phyloP scores from a whole-genome alignment of 2,113 vertebrate genomes.

The Trogon melanurus region DNA sequence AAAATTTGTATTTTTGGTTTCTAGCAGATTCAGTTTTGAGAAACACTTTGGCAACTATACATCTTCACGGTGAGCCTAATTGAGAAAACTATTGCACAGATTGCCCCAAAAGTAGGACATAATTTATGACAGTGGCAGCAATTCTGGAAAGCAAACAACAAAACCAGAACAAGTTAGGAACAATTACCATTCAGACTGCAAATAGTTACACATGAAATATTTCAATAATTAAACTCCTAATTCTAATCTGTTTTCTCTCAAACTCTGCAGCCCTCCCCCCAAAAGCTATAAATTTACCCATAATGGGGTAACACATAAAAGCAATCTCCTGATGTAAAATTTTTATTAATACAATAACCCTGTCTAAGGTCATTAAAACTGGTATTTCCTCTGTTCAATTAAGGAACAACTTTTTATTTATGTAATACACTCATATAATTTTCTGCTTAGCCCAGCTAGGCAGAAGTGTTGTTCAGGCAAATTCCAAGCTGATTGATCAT shows the following conservation, averaged over 20 bases:
- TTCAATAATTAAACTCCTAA: slow-evolving; percentile 1
- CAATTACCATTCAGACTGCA: neutral
- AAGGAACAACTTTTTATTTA: slow-evolving; percentile 23
- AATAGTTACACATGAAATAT: slow-evolving; percentile 2
- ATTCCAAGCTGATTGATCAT: neutral
- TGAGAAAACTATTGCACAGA: neutral
- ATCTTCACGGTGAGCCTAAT: neutral
- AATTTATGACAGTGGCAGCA: neutral
- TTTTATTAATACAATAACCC: slow-evolving; percentile 54
- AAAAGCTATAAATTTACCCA: neutral
- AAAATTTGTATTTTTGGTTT: neutral
- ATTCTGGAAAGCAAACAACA: neutral
- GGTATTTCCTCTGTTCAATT: neutral
- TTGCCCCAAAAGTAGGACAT: neutral
- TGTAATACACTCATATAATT: neutral
- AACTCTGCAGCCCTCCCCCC: neutral
- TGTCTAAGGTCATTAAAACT: slow-evolving; percentile 6
- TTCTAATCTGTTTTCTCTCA: neutral
- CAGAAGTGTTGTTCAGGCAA: neutral
- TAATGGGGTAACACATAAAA: slow-evolving; percentile 20
- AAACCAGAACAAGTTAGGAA: neutral
- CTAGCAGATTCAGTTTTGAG: neutral
- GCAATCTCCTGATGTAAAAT: neutral
- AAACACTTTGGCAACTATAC: neutral
- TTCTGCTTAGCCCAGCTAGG: slow-evolving; percentile 10